These are phyloP conservation scores for Monochamus saltuarius DNA, from an alignment of 1,140 invertebrate genomes.

Conservation along the genomic window DNA sequence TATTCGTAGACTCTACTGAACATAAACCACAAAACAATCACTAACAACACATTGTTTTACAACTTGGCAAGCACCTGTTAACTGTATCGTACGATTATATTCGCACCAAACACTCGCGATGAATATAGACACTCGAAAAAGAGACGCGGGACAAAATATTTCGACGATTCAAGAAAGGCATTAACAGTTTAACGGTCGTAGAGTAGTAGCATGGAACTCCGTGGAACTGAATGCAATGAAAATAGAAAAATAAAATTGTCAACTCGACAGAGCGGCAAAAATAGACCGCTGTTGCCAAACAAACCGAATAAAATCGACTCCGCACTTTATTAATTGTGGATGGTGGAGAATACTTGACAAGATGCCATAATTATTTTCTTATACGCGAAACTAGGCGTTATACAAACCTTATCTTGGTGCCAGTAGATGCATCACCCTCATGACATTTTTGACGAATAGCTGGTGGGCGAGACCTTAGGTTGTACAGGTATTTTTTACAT, in stretches of 20 bases:
- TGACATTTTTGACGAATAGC: too few relatives aligned
- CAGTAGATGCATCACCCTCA: too few relatives aligned
- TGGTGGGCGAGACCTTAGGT: too few relatives aligned
- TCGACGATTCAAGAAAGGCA: background rate
- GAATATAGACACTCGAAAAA: background rate
- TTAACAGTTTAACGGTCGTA: too few relatives aligned
- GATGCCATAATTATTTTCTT: slow-evolving; percentile 29
- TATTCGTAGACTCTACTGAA: background rate
- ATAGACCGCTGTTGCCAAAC: slow-evolving; percentile 11
- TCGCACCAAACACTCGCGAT: too few relatives aligned
- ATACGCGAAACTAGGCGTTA: too few relatives aligned
- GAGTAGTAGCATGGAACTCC: background rate
- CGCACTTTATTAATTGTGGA: slow-evolving; percentile 16
- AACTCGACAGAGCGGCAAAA: slow-evolving; percentile 26
- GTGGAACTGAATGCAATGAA: slow-evolving; percentile 23
- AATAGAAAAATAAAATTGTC: slow-evolving; percentile 36
- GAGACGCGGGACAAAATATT: background rate
- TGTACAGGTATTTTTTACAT: too few relatives aligned
- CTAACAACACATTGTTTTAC: too few relatives aligned
- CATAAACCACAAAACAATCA: background rate
- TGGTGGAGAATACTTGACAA: slow-evolving; percentile 41
- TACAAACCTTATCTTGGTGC: too few relatives aligned
- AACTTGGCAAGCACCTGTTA: too few relatives aligned
- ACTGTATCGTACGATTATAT: too few relatives aligned
- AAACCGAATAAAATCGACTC: background rate